These are phyloP conservation scores for Papilio elwesi DNA, from an alignment of 2,888 invertebrate species.

Conservation along the genomic window DNA sequence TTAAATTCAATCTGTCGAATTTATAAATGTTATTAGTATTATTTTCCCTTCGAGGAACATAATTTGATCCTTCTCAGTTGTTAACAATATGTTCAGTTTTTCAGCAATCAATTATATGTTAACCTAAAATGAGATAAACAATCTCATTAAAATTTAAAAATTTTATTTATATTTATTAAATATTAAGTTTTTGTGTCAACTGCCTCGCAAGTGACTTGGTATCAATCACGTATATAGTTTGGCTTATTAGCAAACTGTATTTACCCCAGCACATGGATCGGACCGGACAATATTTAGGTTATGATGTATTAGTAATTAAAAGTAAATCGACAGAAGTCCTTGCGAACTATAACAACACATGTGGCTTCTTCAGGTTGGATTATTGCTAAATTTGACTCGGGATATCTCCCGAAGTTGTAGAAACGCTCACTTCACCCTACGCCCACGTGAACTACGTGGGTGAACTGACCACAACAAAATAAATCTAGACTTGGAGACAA, in stretches of 20 bases:
- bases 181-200: background rate
- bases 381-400: background rate
- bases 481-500: constrained; percentile 35
- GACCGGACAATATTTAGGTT: background rate
- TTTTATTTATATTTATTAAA: background rate
- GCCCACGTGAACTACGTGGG: constrained; percentile 50
- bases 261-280: no score
- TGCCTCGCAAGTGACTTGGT: background rate
- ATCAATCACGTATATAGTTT: background rate
- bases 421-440: constrained; percentile 52
- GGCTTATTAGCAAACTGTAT: background rate
- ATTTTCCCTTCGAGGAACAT: no score
- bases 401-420: constrained; percentile 51
- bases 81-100: no score
- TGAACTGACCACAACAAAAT: constrained; percentile 45
- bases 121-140: no score
- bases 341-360: constrained; percentile 15
- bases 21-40: no score
- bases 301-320: background rate
- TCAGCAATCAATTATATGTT: no score
- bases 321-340: background rate
- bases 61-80: no score
- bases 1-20: no score
- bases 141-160: no score
- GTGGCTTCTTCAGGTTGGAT: background rate